phyloP scores from a whole-genome alignment of 2,888 invertebrate species.

The Pandemis heparana region DNA sequence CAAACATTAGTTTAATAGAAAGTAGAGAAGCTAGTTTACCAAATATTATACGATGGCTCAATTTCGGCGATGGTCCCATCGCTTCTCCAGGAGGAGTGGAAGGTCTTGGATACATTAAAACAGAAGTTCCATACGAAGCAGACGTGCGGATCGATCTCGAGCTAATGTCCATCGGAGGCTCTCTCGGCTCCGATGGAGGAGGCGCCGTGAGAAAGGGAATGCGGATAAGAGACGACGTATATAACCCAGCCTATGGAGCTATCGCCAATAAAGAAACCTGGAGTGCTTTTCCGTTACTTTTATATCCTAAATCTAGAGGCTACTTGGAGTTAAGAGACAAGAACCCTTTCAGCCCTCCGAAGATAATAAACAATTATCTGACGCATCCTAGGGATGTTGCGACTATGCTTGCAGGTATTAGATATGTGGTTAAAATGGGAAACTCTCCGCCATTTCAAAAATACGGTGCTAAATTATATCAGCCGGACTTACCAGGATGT shows the following conservation, averaged over 20 bases:
- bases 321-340: slow-evolving; percentile 86
- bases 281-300: slow-evolving; percentile 85
- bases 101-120: slow-evolving; percentile 81
- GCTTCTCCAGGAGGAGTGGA: slow-evolving; percentile 85
- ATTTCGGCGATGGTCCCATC: slow-evolving; percentile 63
- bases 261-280: slow-evolving; percentile 78
- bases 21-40: slow-evolving; percentile 38
- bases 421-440: slow-evolving; percentile 79
- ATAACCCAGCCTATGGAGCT: slow-evolving; percentile 73
- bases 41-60: slow-evolving; percentile 46
- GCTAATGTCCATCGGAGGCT: slow-evolving; percentile 81
- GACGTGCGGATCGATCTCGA: slow-evolving; percentile 84
- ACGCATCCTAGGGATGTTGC: slow-evolving; percentile 82
- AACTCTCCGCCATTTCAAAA: slow-evolving; percentile 78
- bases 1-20: slow-evolving; percentile 47
- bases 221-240: slow-evolving; percentile 76
- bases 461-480: slow-evolving; percentile 72
- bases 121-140: slow-evolving; percentile 70
- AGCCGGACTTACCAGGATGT: slow-evolving; percentile 76
- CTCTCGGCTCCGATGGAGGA: slow-evolving; percentile 81
- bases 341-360: slow-evolving; percentile 88
- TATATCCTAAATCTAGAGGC: slow-evolving; percentile 88
- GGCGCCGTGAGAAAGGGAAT: slow-evolving; percentile 66
- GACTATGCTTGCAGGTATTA: slow-evolving; percentile 80
- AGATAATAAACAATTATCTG: slow-evolving; percentile 90